Conservation (phyloP, 2,113 vertebrate genomes). For the Misgurnus anguillicaudatus region DNA sequence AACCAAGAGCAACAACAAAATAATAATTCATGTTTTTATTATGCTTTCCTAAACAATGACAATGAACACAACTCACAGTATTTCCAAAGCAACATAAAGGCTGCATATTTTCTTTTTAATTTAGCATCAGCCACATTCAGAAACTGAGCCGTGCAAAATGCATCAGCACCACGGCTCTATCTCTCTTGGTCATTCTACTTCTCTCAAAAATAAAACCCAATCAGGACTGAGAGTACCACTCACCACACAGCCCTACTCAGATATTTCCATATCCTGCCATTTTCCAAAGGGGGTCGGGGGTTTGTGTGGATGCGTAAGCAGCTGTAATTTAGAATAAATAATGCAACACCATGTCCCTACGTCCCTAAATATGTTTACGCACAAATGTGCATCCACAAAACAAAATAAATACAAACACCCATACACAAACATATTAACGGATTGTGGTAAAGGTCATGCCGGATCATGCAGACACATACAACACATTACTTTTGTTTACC, state of each 20-base stretch:
- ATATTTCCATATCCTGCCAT: background rate
- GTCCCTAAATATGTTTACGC: slow-evolving; percentile 23
- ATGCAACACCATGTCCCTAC: slow-evolving; percentile 16
- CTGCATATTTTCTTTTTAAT: background rate
- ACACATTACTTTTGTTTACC: background rate
- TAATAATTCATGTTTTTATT: background rate
- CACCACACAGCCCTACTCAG: background rate
- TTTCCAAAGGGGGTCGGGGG: background rate
- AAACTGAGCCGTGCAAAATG: background rate
- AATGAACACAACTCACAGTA: background rate
- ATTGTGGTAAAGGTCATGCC: slow-evolving; percentile 10
- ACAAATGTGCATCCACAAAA: slow-evolving; percentile 5
- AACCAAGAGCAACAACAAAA: background rate
- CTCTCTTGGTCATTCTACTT: background rate
- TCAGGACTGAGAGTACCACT: background rate
- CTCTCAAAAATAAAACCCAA: background rate
- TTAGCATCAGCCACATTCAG: background rate
- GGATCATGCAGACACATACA: background rate
- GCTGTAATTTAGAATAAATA: slow-evolving; percentile 24
- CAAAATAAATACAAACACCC: background rate
- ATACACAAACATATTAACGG: slow-evolving; percentile 11
- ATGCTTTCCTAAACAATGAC: background rate
- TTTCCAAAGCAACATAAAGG: background rate
- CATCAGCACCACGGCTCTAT: background rate
- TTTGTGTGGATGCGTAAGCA: background rate